phyloP scores from a whole-genome alignment of 2,888 invertebrate genomes.

The Cerastis rubricosa region DNA sequence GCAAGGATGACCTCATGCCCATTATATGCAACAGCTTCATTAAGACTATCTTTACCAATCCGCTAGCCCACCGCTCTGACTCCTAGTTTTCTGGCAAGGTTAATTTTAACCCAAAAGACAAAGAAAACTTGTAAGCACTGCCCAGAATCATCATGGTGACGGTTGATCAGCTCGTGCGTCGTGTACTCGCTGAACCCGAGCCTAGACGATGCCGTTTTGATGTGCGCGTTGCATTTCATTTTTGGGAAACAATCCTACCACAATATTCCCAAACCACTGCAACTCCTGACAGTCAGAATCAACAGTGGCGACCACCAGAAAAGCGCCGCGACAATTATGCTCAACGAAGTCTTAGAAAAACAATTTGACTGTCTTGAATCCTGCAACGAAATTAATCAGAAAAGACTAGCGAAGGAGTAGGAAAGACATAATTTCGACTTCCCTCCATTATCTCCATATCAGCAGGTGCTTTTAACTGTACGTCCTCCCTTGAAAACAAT shows the following conservation, averaged over 20 bases:
- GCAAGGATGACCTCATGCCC: not conserved
- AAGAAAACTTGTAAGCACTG: not conserved
- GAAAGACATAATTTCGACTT: too few species aligned
- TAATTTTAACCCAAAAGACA: not conserved
- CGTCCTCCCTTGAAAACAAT: not conserved
- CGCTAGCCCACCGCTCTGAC: not conserved
- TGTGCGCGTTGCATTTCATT: not conserved
- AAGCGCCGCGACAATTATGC: too few species aligned
- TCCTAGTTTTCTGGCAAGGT: not conserved
- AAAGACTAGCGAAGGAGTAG: too few species aligned
- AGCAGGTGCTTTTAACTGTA: not conserved
- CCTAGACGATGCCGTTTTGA: not conserved
- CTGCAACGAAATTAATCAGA: too few species aligned
- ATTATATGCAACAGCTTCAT: not conserved
- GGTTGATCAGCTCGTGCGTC: not conserved
- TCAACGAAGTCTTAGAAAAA: too few species aligned
- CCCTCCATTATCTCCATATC: too few species aligned
- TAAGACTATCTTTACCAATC: not conserved
- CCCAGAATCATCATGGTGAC: not conserved
- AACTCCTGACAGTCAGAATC: too few species aligned
- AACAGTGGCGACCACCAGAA: too few species aligned
- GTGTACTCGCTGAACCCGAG: not conserved
- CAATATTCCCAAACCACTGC: too few species aligned
- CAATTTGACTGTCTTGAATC: too few species aligned
- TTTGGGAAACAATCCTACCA: too few species aligned